phyloP scores from a whole-genome alignment of 2,113 vertebrate species.

The Siphamia tubifer region DNA sequence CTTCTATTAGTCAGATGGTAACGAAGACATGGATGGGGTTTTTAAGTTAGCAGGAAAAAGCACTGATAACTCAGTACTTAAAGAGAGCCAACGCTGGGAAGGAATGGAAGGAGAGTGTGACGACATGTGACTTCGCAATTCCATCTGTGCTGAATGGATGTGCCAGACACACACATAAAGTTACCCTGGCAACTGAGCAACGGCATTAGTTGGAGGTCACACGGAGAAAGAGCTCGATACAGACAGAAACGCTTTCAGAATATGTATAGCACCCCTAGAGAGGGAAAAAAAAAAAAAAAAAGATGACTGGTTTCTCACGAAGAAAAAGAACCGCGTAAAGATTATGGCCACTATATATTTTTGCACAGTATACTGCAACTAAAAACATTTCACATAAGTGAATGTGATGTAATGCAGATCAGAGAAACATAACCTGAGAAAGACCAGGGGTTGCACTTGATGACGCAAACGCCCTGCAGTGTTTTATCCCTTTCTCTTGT shows the following conservation, averaged over 20 bases:
- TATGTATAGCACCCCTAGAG: neutral
- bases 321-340: neutral
- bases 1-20: neutral
- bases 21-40: neutral
- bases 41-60: neutral
- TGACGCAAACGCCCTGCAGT: constrained; percentile 30
- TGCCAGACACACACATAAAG: constrained; percentile 52
- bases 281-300: too few species aligned
- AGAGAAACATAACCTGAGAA: constrained; percentile 38
- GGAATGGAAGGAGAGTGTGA: constrained; percentile 44
- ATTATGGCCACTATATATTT: neutral
- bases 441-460: constrained; percentile 27
- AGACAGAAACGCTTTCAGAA: constrained; percentile 17
- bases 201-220: constrained; percentile 36
- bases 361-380: neutral
- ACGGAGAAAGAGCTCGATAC: neutral
- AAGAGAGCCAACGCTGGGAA: neutral
- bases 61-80: neutral
- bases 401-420: constrained; percentile 31
- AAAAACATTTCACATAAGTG: constrained; percentile 10
- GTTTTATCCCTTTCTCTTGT: constrained; percentile 51
- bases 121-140: constrained; percentile 62
- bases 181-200: constrained; percentile 63
- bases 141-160: constrained; percentile 64
- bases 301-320: neutral